phyloP scores from a whole-genome alignment of 2,888 invertebrate species.

The Ormia ochracea region DNA sequence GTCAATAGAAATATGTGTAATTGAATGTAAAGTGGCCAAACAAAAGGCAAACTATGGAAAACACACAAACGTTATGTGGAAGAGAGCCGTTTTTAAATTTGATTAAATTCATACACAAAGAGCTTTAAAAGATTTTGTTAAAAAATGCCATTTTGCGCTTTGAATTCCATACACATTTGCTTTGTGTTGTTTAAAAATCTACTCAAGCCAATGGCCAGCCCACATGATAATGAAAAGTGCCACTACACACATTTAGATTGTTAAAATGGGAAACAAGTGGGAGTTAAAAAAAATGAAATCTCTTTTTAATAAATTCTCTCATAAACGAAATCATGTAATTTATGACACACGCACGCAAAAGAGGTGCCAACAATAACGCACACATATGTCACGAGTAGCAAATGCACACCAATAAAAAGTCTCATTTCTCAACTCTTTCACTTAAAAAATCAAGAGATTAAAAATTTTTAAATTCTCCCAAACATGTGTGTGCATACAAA shows the following conservation, averaged over 20 bases:
- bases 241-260: slow-evolving; percentile 31
- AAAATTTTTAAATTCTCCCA: slow-evolving; percentile 5
- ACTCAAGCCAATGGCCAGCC: slow-evolving; percentile 25
- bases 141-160: slow-evolving; percentile 62
- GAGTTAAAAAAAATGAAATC: not conserved
- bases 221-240: slow-evolving; percentile 32
- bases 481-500: not conserved
- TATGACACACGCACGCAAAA: not conserved
- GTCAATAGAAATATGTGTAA: no score
- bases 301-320: not conserved
- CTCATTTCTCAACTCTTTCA: not conserved
- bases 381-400: slow-evolving; percentile 22
- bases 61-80: no score
- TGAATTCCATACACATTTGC: not conserved
- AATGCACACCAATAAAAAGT: not conserved
- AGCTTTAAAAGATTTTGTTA: no score
- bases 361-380: not conserved
- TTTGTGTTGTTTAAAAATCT: not conserved
- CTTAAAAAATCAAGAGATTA: slow-evolving; percentile 20
- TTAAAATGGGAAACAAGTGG: slow-evolving; percentile 3
- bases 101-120: no score
- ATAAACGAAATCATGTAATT: not conserved
- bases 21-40: no score
- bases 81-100: no score
- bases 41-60: no score